Evolutionary conservation across 2,113 vertebrate genomes (phyloP).

Genomic region (Eulemur rufifrons): DNA sequence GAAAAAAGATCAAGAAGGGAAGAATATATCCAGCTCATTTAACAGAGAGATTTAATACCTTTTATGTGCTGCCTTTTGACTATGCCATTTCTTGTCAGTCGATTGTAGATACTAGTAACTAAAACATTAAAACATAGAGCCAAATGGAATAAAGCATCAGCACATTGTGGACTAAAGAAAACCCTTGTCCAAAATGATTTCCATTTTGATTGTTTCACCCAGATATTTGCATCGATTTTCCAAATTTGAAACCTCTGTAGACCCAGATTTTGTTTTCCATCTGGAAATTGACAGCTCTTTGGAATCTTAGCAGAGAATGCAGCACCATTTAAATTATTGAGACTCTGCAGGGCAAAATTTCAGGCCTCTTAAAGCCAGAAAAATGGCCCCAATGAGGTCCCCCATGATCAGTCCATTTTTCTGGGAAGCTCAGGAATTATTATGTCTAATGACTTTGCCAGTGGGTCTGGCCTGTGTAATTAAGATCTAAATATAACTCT

Average conservation of each 20-base stretch:
- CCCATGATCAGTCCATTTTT: constrained; percentile 4
- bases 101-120: not conserved
- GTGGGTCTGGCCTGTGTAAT: constrained; percentile 66
- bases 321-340: not conserved
- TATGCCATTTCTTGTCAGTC: not conserved
- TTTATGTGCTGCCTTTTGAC: not conserved
- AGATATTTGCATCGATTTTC: not conserved
- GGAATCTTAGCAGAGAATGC: not conserved
- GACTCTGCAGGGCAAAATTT: constrained; percentile 21
- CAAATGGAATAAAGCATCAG: not conserved
- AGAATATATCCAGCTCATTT: not conserved
- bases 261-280: not conserved
- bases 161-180: not conserved
- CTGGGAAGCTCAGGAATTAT: constrained; percentile 56
- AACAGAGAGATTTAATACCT: not conserved
- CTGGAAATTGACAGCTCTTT: not conserved
- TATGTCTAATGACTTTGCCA: constrained; percentile 65
- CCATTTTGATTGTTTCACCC: not conserved
- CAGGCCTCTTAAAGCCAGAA: constrained; percentile 13
- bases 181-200: not conserved
- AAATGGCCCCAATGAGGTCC: not conserved
- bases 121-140: not conserved
- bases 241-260: not conserved
- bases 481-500: constrained; percentile 72
- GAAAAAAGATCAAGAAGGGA: not conserved